phyloP scores from a whole-genome alignment of 1,140 invertebrate genomes.

The Phocides pigmalion region DNA sequence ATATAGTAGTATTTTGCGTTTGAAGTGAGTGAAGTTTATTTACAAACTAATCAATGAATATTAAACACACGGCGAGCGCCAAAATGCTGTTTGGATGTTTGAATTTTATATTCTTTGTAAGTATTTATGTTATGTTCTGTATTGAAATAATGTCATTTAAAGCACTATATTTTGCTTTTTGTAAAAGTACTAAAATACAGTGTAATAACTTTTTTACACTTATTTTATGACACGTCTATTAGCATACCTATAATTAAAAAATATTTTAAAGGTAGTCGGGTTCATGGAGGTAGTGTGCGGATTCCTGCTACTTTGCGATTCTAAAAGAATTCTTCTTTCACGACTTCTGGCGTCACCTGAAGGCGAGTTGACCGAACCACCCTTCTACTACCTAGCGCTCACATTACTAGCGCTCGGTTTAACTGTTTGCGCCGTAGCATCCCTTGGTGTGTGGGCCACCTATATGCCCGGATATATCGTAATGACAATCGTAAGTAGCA shows the following conservation, averaged over 20 bases:
- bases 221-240: no score
- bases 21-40: slow-evolving; percentile 34
- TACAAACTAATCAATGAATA: slow-evolving; percentile 57
- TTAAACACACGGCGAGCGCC: slow-evolving; percentile 66
- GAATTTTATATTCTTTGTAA: slow-evolving; percentile 80
- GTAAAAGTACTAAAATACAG: no score
- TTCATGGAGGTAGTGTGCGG: slow-evolving; percentile 88
- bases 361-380: slow-evolving; percentile 85
- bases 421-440: slow-evolving; percentile 85
- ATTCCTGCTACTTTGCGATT: slow-evolving; percentile 88
- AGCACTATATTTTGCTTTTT: no score
- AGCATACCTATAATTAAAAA: not conserved
- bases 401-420: slow-evolving; percentile 87
- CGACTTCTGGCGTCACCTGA: slow-evolving; percentile 86
- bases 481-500: slow-evolving; percentile 86
- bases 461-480: slow-evolving; percentile 89
- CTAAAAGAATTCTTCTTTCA: slow-evolving; percentile 87
- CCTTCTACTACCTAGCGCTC: slow-evolving; percentile 90
- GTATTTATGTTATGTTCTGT: slow-evolving; percentile 47
- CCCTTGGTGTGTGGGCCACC: slow-evolving; percentile 91
- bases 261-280: slow-evolving; percentile 86
- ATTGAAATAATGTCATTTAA: no score
- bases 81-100: slow-evolving; percentile 78
- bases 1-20: slow-evolving; percentile 18
- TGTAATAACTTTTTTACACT: no score